phyloP scores from a whole-genome alignment of 2,113 vertebrate species.

The Brachirus orientalis region DNA sequence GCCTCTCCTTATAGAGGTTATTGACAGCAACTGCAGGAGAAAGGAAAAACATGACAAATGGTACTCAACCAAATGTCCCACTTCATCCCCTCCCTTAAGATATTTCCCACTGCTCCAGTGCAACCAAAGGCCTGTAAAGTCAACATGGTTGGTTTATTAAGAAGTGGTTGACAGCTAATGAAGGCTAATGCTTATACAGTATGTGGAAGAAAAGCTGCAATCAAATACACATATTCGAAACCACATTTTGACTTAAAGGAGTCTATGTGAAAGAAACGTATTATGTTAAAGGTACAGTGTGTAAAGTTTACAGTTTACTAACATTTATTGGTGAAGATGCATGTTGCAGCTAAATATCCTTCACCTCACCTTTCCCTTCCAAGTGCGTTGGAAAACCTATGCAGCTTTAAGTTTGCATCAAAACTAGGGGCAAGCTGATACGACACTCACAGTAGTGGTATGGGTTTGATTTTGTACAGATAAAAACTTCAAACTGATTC shows the following conservation, averaged over 20 bases:
- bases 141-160: constrained; percentile 37
- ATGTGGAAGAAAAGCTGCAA: constrained; percentile 20
- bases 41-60: constrained; percentile 67
- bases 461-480: too few species aligned
- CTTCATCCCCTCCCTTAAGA: constrained; percentile 38
- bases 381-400: too few species aligned
- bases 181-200: constrained; percentile 36
- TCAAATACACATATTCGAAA: constrained; percentile 37
- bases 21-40: constrained; percentile 74
- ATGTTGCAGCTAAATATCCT: too few species aligned
- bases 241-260: constrained; percentile 1
- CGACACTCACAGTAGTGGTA: too few species aligned
- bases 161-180: neutral
- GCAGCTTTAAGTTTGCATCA: too few species aligned
- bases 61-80: constrained; percentile 64
- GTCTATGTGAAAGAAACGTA: too few species aligned
- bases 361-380: too few species aligned
- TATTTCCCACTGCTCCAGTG: constrained; percentile 27
- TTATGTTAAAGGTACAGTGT: too few species aligned
- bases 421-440: too few species aligned
- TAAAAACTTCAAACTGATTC: too few species aligned
- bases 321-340: too few species aligned
- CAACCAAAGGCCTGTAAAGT: constrained; percentile 27
- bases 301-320: too few species aligned
- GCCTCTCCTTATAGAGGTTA: constrained; percentile 69